These are phyloP conservation scores for Melinaea menophilus DNA, from an alignment of 2,888 invertebrate species.

Conservation along the genomic window DNA sequence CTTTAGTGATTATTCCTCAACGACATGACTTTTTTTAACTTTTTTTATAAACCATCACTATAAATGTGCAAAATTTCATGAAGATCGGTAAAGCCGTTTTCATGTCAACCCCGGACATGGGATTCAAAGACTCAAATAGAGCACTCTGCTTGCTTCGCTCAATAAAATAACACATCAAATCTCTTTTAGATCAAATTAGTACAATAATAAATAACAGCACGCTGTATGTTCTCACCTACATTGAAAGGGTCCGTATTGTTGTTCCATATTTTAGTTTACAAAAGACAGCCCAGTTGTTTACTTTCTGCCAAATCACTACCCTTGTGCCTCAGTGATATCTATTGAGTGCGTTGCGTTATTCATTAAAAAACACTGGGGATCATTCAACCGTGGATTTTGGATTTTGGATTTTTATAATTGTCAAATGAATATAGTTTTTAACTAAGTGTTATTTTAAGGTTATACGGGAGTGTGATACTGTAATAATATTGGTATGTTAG, in stretches of 20 bases:
- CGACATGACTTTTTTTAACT: no score
- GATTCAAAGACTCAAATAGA: no score
- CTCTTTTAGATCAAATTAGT: no score
- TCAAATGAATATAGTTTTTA: conserved; percentile 24
- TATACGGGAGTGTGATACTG: no score
- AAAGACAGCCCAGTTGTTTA: conserved; percentile 69
- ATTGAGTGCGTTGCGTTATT: conserved; percentile 66
- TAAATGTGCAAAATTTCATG: no score
- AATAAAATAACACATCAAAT: no score
- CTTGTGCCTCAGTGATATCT: conserved; percentile 63
- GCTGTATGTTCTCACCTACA: conserved; percentile 58
- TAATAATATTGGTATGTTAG: no score
- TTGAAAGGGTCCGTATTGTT: conserved; percentile 60
- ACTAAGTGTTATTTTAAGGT: conserved; percentile 46
- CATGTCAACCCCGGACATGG: no score
- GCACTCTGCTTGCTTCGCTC: no score
- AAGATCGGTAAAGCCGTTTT: no score
- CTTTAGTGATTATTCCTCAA: no score
- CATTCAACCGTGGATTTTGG: conserved; percentile 35
- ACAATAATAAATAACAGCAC: conserved; percentile 32
- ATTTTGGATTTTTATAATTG: conserved; percentile 17
- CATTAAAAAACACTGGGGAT: conserved; percentile 68
- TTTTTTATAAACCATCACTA: no score
- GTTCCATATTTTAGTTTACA: conserved; percentile 66
- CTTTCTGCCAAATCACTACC: conserved; percentile 74